These are phyloP conservation scores for Trissolcus japonicus DNA, from an alignment of 2,888 invertebrate genomes.

Conservation along the genomic window DNA sequence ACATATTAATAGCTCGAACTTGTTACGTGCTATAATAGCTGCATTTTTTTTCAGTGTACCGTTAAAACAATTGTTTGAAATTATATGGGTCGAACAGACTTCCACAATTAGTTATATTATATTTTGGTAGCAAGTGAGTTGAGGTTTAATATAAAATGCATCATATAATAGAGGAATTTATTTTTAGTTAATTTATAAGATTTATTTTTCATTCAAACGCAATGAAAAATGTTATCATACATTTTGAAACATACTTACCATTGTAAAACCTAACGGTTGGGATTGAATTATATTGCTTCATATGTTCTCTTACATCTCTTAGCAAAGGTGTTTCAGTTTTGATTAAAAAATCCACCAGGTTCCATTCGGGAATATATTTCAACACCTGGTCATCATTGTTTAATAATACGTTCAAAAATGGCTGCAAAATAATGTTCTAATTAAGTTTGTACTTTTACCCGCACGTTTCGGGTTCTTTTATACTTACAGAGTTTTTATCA, in stretches of 20 bases:
- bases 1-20: too few species aligned
- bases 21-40: too few species aligned
- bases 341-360: conserved; percentile 64
- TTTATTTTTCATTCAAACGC: neutral
- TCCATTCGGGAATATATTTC: conserved; percentile 62
- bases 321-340: conserved; percentile 57
- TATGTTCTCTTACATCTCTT: conserved; percentile 60
- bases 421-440: conserved; percentile 44
- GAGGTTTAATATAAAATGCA: neutral
- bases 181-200: neutral
- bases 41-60: too few species aligned
- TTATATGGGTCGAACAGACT: too few species aligned
- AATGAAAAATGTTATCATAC: neutral
- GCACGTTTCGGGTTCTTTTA: neutral
- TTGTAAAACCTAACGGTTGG: conserved; percentile 60
- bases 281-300: conserved; percentile 50
- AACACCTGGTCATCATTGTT: conserved; percentile 51
- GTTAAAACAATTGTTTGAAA: too few species aligned
- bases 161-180: neutral
- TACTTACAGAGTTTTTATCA: conserved; percentile 6
- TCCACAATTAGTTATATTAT: too few species aligned
- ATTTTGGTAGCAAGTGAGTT: too few species aligned
- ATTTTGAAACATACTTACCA: conserved; percentile 57
- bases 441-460: neutral
- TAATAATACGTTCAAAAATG: conserved; percentile 44